A percentile compares a stretch with the other conserved stretches of the same genome.
Conservation (phyloP, 2,797 vertebrate genomes). For the Trachurus trachurus region DNA sequence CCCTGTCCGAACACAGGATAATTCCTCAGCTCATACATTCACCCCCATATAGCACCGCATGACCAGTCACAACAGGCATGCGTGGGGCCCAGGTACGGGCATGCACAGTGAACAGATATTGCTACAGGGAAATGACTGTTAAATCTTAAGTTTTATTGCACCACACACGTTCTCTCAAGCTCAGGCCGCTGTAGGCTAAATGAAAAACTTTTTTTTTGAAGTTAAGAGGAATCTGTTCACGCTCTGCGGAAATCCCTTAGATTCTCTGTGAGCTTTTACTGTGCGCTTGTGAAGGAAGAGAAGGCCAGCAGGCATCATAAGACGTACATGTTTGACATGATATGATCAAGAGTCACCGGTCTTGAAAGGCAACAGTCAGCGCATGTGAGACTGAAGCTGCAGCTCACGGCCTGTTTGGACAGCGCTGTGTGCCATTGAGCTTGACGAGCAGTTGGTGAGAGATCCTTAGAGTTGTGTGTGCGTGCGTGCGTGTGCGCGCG, state of each 20-base stretch:
- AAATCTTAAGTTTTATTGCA: slow-evolving; percentile 66
- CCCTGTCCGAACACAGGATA: slow-evolving; percentile 63
- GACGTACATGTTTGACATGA: slow-evolving; percentile 54
- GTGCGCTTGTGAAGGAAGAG: slow-evolving; percentile 22
- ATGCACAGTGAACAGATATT: slow-evolving; percentile 65
- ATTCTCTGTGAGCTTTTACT: slow-evolving; percentile 44
- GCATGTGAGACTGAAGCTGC: slow-evolving; percentile 39
- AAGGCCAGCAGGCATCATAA: slow-evolving; percentile 43
- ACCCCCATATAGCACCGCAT: slow-evolving; percentile 65
- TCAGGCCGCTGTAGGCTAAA: slow-evolving; percentile 61
- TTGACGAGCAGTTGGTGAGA: slow-evolving; percentile 74
- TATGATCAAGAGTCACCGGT: slow-evolving; percentile 65
- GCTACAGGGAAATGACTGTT: slow-evolving; percentile 65
- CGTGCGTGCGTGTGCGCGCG: slow-evolving; percentile 18
- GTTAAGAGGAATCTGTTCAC: slow-evolving; percentile 63
- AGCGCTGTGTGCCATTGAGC: slow-evolving; percentile 60
- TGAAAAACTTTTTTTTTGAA: slow-evolving; percentile 27
- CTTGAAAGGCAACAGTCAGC: slow-evolving; percentile 63
- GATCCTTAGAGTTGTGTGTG: slow-evolving; percentile 56
- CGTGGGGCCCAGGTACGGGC: slow-evolving; percentile 72
- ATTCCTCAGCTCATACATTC: slow-evolving; percentile 72
- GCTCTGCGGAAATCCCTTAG: slow-evolving; percentile 48
- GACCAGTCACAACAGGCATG: slow-evolving; percentile 79
- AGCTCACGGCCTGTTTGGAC: slow-evolving; percentile 69
- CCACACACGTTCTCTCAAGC: slow-evolving; percentile 60